phyloP scores from a whole-genome alignment of 2,113 vertebrate species.

The Rattus rattus region DNA sequence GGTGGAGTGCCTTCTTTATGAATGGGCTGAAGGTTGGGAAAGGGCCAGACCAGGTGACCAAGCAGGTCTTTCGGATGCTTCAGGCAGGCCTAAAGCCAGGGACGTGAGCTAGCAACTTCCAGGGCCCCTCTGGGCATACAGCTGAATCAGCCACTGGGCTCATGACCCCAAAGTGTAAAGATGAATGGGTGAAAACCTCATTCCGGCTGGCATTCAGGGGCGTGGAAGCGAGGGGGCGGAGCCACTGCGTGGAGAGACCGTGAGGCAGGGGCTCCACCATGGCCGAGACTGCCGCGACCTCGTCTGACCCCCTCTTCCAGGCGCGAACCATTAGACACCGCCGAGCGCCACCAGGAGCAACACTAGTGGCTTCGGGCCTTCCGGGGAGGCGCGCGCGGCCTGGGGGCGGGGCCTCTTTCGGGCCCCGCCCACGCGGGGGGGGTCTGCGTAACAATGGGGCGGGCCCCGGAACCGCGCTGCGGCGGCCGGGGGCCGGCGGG shows the following conservation, averaged over 20 bases:
- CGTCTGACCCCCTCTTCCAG: accelerated
- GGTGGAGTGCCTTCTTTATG: background rate
- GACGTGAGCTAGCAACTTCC: background rate
- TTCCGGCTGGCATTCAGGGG: background rate
- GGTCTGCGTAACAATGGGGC: constrained; percentile 72
- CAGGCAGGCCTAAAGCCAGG: background rate
- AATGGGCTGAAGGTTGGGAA: background rate
- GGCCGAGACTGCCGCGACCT: background rate
- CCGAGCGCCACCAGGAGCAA: accelerated
- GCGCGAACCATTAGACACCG: accelerated
- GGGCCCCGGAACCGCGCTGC: constrained; percentile 38
- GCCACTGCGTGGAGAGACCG: background rate
- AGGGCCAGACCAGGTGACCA: background rate
- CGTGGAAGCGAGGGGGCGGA: background rate
- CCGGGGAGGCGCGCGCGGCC: background rate
- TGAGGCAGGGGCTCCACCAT: background rate
- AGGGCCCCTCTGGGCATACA: background rate
- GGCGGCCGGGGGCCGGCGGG: background rate
- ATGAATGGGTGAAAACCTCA: background rate
- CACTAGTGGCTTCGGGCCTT: background rate
- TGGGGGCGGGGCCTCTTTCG: background rate
- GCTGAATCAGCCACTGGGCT: background rate
- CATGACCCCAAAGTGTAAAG: background rate
- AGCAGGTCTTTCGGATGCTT: background rate
- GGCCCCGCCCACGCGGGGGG: background rate